Conservation (phyloP, 2,797 vertebrate genomes). For the Pseudochirops cupreus region DNA sequence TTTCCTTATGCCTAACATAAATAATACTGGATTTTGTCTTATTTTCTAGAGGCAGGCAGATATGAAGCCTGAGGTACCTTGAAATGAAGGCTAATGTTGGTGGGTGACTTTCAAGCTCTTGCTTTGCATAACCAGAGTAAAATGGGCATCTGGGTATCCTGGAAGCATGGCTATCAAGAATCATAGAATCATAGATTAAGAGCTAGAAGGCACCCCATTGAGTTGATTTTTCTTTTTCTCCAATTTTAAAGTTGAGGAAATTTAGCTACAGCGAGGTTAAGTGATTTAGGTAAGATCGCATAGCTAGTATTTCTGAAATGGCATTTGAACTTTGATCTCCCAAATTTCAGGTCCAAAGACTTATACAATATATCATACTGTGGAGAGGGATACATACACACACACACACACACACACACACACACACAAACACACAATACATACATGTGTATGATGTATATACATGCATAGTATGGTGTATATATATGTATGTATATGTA, state of each 20-base stretch:
- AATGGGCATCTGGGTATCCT: neutral
- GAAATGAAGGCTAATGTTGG: neutral
- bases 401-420: no score
- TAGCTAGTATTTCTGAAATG: neutral
- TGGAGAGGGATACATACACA: neutral
- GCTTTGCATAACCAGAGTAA: neutral
- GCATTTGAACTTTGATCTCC: neutral
- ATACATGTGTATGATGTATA: no score
- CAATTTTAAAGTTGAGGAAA: neutral
- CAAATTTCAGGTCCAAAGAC: neutral
- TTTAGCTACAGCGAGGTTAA: neutral
- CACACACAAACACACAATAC: no score
- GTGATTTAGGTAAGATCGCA: neutral
- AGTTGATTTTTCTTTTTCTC: neutral
- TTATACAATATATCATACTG: neutral
- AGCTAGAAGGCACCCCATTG: neutral
- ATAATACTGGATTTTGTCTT: neutral
- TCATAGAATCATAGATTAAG: neutral
- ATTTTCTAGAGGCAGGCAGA: neutral
- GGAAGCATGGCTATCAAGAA: neutral
- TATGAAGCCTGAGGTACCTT: neutral
- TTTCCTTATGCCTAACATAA: neutral
- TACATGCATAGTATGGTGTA: no score
- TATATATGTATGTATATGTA: no score
- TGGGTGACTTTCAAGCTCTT: neutral